Evolutionary conservation across 1,140 invertebrate species (phyloP), one percentile per base, ranked within the genome.

Genomic region (Marisa cornuarietis): DNA sequence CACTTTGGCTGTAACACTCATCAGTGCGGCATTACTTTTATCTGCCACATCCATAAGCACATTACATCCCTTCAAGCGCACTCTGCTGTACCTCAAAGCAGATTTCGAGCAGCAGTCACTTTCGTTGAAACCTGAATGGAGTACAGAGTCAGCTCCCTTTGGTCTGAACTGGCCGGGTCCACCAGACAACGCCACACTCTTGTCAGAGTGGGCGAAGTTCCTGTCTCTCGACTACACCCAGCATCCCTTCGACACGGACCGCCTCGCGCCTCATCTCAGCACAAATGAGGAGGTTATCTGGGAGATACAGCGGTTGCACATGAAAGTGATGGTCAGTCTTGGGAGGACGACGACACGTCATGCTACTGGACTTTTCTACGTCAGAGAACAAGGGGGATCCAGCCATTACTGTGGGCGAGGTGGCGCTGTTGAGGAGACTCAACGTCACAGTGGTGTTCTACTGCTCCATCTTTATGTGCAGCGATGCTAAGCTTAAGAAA

Each of bases 321-420:
- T 79, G 22, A 78, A 68, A 61, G 20, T 85, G 0, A 72, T 83
- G 49, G 16, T 72, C 78, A 52, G 26, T 84, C 16, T 18, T 82
- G 7, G 73, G 72, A 1, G 42, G 61, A 1, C 79, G 71, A 51
- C 78, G 76, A 31, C 73, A 82, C 68, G 83, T 79, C 52, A 78
- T 85, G 54, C 52, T 85, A 14, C 71, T 85, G 22, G 82, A 84
- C 20, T 74, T 82, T 4, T 71, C 73, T 6, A 51, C 63, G 6
- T 81, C 49, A n/a, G 78, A 81, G 26, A 85, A 85, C 80, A 85
- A 85, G 78, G 85, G 85, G 1, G 85, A 85, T 49, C 82, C 82
- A 8, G 77, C 82, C 20, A 85, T 85, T 16, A 82, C 79, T 4
- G 76, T 79, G 0, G 85, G 83, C 13, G 80, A 85, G 71, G 31